Conservation (phyloP, 2,797 vertebrate species). For the Diplodus puntazzo region DNA sequence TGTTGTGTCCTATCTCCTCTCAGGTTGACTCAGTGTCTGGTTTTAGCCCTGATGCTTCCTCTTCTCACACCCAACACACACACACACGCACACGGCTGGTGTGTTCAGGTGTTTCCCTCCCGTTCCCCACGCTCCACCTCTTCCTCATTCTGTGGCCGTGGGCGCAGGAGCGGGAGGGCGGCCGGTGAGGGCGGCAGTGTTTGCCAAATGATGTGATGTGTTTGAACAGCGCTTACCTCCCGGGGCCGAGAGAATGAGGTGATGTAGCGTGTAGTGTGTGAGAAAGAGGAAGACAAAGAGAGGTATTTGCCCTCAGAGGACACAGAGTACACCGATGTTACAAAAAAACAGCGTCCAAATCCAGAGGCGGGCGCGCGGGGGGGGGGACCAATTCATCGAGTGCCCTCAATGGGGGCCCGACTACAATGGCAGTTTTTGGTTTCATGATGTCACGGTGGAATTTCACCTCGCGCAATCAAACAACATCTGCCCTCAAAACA, state of each 20-base stretch:
- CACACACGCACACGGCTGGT: conserved; percentile 11
- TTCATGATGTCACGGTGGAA: conserved; percentile 78
- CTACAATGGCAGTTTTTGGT: conserved; percentile 69
- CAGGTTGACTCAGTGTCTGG: conserved; percentile 53
- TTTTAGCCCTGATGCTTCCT: conserved; percentile 48
- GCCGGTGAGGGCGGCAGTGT: conserved; percentile 59
- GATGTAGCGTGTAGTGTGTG: conserved; percentile 45
- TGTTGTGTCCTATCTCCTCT: conserved; percentile 40
- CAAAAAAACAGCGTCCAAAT: conserved; percentile 43
- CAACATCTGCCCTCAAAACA: conserved; percentile 39
- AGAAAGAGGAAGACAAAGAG: conserved; percentile 54
- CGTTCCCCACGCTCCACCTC: conserved; percentile 27
- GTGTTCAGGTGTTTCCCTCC: conserved; percentile 17
- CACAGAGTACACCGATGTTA: conserved; percentile 38
- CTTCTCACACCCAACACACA: conserved; percentile 26
- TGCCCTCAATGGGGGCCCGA: conserved; percentile 35
- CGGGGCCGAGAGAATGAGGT: conserved; percentile 53
- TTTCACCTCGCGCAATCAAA: conserved; percentile 57
- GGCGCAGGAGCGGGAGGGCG: conserved; percentile 14
- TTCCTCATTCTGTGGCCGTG: conserved; percentile 45
- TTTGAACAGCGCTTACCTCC: conserved; percentile 74
- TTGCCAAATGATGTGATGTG: conserved; percentile 74
- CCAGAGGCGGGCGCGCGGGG: not conserved
- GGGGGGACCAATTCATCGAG: conserved; percentile 9
- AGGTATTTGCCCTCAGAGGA: conserved; percentile 57